Evolutionary conservation across 2,797 vertebrate species (phyloP).

Genomic region (Podargus strigoides): DNA sequence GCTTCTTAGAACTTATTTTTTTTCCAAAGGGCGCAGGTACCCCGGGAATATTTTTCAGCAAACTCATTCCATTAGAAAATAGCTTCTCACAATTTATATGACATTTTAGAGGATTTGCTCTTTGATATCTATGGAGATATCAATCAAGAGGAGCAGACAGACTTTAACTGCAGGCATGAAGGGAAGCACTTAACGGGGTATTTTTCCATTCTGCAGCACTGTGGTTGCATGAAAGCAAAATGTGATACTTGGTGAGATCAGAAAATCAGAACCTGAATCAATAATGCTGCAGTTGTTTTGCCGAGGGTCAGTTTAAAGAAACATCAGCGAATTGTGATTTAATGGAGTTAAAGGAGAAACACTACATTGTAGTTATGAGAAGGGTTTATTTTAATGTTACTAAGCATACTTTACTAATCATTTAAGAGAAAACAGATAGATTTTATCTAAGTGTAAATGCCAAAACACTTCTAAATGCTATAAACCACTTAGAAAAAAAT

Average conservation of each 20-base stretch:
- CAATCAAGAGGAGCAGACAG: slow-evolving; percentile 11
- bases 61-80: not conserved
- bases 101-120: not conserved
- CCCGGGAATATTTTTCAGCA: not conserved
- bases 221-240: slow-evolving; percentile 59
- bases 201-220: slow-evolving; percentile 37
- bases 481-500: not conserved
- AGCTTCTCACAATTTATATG: not conserved
- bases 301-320: slow-evolving; percentile 28
- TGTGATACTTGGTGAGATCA: slow-evolving; percentile 63
- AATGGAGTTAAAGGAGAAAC: not conserved
- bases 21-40: not conserved
- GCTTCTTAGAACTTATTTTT: not conserved
- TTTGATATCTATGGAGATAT: slow-evolving; percentile 16
- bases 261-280: slow-evolving; percentile 57
- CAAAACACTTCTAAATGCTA: not conserved
- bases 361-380: not conserved
- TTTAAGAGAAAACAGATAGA: not conserved
- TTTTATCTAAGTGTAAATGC: not conserved
- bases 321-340: not conserved
- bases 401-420: not conserved
- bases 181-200: slow-evolving; percentile 25
- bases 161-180: not conserved
- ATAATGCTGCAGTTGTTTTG: slow-evolving; percentile 49
- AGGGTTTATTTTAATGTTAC: not conserved